Percentiles rank a stretch among this genome's conserved stretches.
Conservation (phyloP, 2,113 vertebrate genomes). For the Grammomys surdaster region DNA sequence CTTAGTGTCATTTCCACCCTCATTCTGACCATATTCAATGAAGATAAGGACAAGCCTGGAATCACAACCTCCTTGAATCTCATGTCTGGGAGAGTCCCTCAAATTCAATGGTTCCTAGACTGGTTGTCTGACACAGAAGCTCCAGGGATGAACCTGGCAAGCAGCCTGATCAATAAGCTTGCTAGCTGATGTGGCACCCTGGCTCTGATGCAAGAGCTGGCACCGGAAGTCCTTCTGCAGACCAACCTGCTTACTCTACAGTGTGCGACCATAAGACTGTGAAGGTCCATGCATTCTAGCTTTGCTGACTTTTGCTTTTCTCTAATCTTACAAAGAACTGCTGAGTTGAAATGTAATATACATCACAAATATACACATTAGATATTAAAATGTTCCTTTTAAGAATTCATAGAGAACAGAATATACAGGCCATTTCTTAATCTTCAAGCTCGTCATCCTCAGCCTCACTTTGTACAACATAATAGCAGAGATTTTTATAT, state of each 20-base stretch:
- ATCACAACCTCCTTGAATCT: neutral
- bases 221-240: neutral
- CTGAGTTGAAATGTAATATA: neutral
- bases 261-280: neutral
- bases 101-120: neutral
- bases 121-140: constrained; percentile 41
- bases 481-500: neutral
- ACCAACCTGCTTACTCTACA: neutral
- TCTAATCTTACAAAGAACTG: constrained; percentile 26
- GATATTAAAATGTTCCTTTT: neutral
- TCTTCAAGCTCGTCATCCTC: neutral
- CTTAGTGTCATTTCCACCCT: neutral
- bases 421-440: neutral
- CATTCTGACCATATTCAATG: neutral
- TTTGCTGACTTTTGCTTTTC: neutral
- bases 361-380: neutral
- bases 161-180: constrained; percentile 28
- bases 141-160: neutral
- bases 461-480: constrained; percentile 11
- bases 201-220: neutral
- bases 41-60: neutral
- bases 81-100: neutral
- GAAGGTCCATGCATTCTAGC: neutral
- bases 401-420: neutral
- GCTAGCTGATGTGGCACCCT: neutral